Percentiles rank a stretch among this genome's conserved stretches.
Evolutionary conservation across 2,888 invertebrate species (phyloP).

Genomic region (Mythimna ferrago): DNA sequence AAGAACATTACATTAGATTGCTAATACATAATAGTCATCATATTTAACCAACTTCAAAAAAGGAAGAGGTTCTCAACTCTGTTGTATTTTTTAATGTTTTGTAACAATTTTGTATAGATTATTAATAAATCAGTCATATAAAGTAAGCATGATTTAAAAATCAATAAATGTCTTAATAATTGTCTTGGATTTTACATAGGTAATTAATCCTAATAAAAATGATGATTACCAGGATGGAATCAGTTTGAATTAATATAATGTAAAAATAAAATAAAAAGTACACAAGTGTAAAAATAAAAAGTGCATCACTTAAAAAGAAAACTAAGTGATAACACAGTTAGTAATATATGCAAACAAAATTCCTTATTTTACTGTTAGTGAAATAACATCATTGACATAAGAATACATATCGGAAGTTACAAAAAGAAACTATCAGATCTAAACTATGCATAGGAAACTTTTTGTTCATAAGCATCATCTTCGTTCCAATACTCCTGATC

Average conservation of each 20-base stretch:
- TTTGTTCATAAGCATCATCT: conserved; percentile 92
- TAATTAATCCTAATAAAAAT: not conserved
- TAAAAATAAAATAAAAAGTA: not conserved
- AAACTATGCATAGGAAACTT: conserved; percentile 90
- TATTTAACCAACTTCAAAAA: not conserved
- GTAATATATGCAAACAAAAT: not conserved
- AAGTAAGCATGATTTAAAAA: not conserved
- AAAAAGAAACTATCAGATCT: conserved; percentile 13
- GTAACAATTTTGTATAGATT: no score
- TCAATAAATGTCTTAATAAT: not conserved
- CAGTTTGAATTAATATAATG: conserved; percentile 2
- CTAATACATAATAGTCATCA: conserved; percentile 2
- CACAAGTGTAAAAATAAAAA: not conserved
- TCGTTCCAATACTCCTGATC: conserved; percentile 92
- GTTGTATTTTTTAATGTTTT: not conserved
- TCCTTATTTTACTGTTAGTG: conserved; percentile 25
- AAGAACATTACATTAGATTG: not conserved
- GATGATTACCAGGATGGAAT: conserved; percentile 29
- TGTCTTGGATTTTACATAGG: conserved; percentile 14
- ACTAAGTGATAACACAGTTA: not conserved
- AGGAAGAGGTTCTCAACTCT: not conserved
- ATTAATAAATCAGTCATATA: not conserved
- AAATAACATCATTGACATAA: conserved; percentile 11
- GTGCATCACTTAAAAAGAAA: not conserved
- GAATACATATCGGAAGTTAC: not conserved